Evolutionary conservation across 1,140 invertebrate genomes (phyloP).

Genomic region (Chironomus striatipennis): DNA sequence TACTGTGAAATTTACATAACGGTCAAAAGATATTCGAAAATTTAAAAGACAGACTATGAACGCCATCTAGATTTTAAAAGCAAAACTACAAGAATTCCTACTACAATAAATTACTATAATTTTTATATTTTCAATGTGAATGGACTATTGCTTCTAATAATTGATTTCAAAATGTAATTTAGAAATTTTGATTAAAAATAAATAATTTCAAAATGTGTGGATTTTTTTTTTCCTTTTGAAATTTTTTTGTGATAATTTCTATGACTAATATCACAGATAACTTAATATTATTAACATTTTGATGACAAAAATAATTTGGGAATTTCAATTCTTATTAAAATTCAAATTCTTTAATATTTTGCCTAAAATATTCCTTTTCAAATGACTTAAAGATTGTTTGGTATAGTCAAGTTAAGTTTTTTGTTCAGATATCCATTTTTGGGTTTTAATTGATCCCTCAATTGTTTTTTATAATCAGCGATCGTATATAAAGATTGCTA

Average conservation of each 20-base stretch:
- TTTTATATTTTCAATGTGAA: too few relatives aligned
- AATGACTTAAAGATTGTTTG: neutral
- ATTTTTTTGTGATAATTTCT: neutral
- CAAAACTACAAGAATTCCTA: too few relatives aligned
- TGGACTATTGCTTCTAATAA: too few relatives aligned
- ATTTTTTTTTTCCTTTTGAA: too few relatives aligned
- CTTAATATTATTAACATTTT: neutral
- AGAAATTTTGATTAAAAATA: too few relatives aligned
- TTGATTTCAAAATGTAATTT: too few relatives aligned
- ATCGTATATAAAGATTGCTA: neutral
- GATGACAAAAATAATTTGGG: neutral
- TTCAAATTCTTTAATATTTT: neutral
- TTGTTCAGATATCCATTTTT: neutral
- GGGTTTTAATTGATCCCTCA: neutral
- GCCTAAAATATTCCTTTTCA: neutral
- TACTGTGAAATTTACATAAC: too few relatives aligned
- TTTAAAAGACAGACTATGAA: too few relatives aligned
- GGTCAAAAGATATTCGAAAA: too few relatives aligned
- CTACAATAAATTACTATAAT: too few relatives aligned
- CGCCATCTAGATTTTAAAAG: too few relatives aligned
- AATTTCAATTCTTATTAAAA: neutral
- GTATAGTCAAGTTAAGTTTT: neutral
- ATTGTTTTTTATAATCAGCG: neutral
- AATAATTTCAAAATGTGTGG: too few relatives aligned
- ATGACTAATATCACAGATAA: constrained; percentile 27